Conservation (phyloP, 2,888 invertebrate genomes). For the Megastigmus dorsalis region DNA sequence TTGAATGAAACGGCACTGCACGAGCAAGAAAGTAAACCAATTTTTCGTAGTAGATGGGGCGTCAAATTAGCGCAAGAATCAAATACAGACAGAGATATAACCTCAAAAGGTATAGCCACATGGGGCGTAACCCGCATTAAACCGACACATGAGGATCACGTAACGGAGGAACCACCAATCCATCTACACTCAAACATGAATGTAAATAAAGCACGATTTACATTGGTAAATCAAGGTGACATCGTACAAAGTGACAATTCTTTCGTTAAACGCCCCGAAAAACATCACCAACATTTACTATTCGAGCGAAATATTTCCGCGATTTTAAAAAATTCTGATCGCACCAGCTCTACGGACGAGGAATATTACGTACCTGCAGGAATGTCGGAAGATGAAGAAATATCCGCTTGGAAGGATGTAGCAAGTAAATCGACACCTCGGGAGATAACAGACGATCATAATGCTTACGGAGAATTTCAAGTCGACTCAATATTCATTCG, state of each 20-base stretch:
- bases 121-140: too few species aligned
- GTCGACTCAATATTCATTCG: slow-evolving; percentile 58
- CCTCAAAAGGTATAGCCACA: too few species aligned
- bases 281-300: too few species aligned
- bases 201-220: background rate
- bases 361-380: slow-evolving; percentile 50
- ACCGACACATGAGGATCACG: too few species aligned
- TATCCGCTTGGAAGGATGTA: slow-evolving; percentile 62
- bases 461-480: background rate
- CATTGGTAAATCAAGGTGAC: background rate
- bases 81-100: too few species aligned
- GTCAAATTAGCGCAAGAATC: background rate
- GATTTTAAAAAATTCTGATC: too few species aligned
- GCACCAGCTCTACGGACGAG: slow-evolving; percentile 21
- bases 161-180: too few species aligned
- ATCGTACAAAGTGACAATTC: background rate
- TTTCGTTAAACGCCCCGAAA: slow-evolving; percentile 45
- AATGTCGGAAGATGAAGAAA: slow-evolving; percentile 53
- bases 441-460: too few species aligned
- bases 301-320: too few species aligned
- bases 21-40: background rate
- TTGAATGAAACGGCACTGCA: background rate
- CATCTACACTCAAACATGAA: too few species aligned
- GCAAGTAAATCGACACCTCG: slow-evolving; percentile 56
- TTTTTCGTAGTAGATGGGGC: slow-evolving; percentile 27